These are phyloP conservation scores for Petrocephalus sullivani DNA, from an alignment of 2,797 vertebrate species.

Conservation along the genomic window DNA sequence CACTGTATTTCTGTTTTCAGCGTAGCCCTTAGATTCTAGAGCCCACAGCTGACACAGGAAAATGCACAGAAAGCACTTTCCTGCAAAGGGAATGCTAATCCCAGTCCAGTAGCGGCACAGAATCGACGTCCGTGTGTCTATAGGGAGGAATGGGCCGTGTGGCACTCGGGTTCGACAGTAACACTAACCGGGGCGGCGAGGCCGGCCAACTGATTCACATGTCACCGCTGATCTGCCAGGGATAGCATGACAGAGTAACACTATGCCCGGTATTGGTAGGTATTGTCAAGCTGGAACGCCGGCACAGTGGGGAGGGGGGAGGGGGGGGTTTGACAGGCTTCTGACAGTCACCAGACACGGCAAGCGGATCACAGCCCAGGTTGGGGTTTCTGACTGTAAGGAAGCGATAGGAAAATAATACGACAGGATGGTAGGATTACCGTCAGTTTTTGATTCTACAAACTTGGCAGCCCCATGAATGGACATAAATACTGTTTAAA, in stretches of 20 bases:
- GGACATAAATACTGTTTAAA: background rate
- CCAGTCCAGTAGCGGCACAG: slow-evolving; percentile 11
- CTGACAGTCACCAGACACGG: slow-evolving; percentile 18
- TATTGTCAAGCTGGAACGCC: slow-evolving; percentile 41
- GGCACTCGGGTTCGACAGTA: background rate
- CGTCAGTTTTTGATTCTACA: background rate
- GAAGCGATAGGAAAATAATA: background rate
- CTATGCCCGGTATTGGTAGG: slow-evolving; percentile 34
- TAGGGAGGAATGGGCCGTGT: background rate
- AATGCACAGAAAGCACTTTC: slow-evolving; percentile 36
- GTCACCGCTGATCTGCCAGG: slow-evolving; percentile 23
- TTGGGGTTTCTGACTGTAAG: background rate
- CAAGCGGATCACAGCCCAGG: background rate
- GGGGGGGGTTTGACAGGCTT: background rate
- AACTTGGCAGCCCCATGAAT: slow-evolving; percentile 2
- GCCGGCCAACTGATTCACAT: slow-evolving; percentile 34
- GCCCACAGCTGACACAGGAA: slow-evolving; percentile 31
- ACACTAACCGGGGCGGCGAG: slow-evolving; percentile 30
- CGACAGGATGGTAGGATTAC: background rate
- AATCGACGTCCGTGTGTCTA: slow-evolving; percentile 9
- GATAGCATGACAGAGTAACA: slow-evolving; percentile 37
- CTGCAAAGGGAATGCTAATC: slow-evolving; percentile 24
- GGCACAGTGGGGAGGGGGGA: background rate
- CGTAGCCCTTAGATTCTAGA: slow-evolving; percentile 4
- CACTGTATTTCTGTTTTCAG: background rate